These are phyloP conservation scores for Lamellibrachia satsuma DNA, from an alignment of 2,888 invertebrate species.

Conservation along the genomic window DNA sequence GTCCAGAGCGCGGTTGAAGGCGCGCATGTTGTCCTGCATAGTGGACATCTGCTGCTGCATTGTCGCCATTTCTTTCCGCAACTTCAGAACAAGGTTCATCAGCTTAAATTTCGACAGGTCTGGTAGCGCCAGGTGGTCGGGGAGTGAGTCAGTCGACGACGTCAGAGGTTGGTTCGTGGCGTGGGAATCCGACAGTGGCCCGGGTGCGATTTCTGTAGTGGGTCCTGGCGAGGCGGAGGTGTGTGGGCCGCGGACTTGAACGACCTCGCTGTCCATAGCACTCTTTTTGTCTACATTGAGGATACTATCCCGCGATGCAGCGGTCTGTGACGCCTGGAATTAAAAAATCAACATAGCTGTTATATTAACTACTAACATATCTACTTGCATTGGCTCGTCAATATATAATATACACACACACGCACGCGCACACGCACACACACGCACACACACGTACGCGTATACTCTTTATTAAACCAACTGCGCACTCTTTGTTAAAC, in stretches of 20 bases:
- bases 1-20: not conserved
- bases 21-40: not conserved
- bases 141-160: not conserved
- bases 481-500: no score
- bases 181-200: no score
- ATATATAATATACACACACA: no score
- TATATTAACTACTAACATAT: not conserved
- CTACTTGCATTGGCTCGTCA: not conserved
- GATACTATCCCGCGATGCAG: not conserved
- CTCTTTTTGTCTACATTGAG: not conserved
- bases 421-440: no score
- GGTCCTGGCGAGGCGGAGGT: no score
- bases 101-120: not conserved
- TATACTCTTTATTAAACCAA: no score
- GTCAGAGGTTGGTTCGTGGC: no score
- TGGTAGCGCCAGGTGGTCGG: not conserved
- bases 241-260: no score
- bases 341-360: not conserved
- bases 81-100: slow-evolving; percentile 2
- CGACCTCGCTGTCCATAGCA: not conserved
- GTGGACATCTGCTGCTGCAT: not conserved
- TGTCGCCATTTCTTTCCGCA: slow-evolving; percentile 1
- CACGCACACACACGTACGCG: no score
- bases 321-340: not conserved
- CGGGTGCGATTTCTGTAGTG: no score